Conservation (phyloP, 1,140 invertebrate species). For the Colletes gigas region DNA sequence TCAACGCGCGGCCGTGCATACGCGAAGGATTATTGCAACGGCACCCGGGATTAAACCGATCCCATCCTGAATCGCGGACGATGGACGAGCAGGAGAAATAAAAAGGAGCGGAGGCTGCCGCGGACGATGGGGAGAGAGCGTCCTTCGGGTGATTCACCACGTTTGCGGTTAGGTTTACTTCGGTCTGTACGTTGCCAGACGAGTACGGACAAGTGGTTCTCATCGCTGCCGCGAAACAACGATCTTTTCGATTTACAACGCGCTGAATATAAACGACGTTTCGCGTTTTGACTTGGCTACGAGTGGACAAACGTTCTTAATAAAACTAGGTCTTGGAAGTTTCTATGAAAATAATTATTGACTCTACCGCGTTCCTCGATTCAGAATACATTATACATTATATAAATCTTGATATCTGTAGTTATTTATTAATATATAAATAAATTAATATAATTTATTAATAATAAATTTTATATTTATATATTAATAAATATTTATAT, state of each 20-base stretch:
- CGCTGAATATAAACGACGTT: too few relatives aligned
- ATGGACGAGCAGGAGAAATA: constrained; percentile 24
- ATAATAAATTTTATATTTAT: too few relatives aligned
- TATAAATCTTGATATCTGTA: too few relatives aligned
- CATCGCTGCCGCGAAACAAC: constrained; percentile 25
- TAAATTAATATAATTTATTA: too few relatives aligned
- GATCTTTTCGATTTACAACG: constrained; percentile 1
- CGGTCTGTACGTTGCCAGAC: constrained; percentile 47
- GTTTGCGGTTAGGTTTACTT: constrained; percentile 61
- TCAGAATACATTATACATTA: too few relatives aligned
- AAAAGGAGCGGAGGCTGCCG: constrained; percentile 18
- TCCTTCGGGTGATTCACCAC: constrained; percentile 73
- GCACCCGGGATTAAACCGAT: constrained; percentile 27
- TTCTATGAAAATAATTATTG: too few relatives aligned
- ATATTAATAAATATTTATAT: too few relatives aligned
- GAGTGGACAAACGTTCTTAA: too few relatives aligned
- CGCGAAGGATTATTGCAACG: constrained; percentile 18
- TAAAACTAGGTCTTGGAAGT: too few relatives aligned
- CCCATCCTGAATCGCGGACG: constrained; percentile 40
- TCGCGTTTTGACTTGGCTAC: too few relatives aligned
- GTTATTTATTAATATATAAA: too few relatives aligned
- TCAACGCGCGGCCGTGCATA: neutral
- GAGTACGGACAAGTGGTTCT: constrained; percentile 50
- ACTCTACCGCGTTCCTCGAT: too few relatives aligned
- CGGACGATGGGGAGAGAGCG: constrained; percentile 32